Percentiles rank a stretch among this genome's conserved stretches.
Conservation (phyloP, 2,797 vertebrate species). For the Acanthurus tractus region DNA sequence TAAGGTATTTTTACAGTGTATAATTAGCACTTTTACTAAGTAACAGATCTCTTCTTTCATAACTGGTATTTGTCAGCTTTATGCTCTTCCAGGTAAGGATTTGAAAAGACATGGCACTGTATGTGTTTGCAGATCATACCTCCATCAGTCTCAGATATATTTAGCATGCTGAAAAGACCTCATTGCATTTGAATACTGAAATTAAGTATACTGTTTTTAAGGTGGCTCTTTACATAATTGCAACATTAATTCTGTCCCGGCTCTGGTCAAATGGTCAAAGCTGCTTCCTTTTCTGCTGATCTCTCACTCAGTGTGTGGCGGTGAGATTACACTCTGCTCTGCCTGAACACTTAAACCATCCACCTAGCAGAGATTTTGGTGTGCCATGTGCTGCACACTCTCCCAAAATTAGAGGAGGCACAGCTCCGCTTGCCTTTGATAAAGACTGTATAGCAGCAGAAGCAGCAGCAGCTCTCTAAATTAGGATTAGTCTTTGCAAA, state of each 20-base stretch:
- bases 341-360: conserved; percentile 48
- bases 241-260: conserved; percentile 55
- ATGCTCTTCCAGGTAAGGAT: neutral
- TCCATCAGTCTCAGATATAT: conserved; percentile 3
- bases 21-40: no score
- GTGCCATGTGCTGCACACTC: conserved; percentile 37
- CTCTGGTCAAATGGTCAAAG: conserved; percentile 63
- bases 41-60: no score
- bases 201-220: conserved; percentile 31
- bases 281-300: conserved; percentile 62
- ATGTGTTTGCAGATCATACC: neutral
- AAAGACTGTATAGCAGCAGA: conserved; percentile 59
- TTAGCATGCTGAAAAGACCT: neutral
- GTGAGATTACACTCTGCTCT: conserved; percentile 60
- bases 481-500: conserved; percentile 77
- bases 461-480: conserved; percentile 67
- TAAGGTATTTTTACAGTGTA: no score
- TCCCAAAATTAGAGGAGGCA: conserved; percentile 52
- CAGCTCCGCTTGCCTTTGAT: conserved; percentile 61
- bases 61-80: neutral
- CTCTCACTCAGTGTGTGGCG: conserved; percentile 54
- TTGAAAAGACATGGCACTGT: neutral
- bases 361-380: conserved; percentile 14
- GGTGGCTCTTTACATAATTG: conserved; percentile 59
- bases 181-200: conserved; percentile 34